Evolutionary conservation across 2,113 vertebrate genomes (phyloP).

Genomic region (Chlorocebus sabaeus): DNA sequence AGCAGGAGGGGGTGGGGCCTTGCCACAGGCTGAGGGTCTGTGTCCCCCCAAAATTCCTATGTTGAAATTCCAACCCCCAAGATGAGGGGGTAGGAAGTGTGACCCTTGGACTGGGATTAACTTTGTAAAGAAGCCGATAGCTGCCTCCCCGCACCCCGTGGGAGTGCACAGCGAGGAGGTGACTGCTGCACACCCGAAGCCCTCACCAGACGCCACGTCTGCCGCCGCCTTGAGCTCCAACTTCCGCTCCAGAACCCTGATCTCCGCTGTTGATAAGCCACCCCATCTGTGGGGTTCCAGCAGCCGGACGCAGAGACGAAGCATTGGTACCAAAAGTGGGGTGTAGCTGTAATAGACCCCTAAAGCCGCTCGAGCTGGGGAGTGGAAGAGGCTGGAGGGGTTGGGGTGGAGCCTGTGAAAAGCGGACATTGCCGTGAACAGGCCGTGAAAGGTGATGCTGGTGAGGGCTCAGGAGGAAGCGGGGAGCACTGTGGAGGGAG

Average conservation of each 20-base stretch:
- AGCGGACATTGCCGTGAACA: background rate
- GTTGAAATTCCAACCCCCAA: background rate
- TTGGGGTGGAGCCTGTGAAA: background rate
- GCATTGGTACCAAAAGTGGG: background rate
- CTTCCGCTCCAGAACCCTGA: background rate
- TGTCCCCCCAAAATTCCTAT: background rate
- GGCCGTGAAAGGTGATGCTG: background rate
- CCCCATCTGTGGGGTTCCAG: background rate
- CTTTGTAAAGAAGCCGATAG: background rate
- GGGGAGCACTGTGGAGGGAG: background rate
- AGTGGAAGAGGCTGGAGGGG: background rate
- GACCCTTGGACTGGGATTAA: background rate
- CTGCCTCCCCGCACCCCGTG: background rate
- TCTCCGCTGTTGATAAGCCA: background rate
- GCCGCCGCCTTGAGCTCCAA: background rate
- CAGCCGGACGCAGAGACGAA: background rate
- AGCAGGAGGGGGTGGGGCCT: background rate
- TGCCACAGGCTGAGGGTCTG: background rate
- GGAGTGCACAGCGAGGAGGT: too few relatives aligned
- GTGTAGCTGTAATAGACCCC: background rate
- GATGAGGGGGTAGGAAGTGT: background rate
- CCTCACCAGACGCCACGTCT: background rate
- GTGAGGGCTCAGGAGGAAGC: background rate
- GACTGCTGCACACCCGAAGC: too few relatives aligned
- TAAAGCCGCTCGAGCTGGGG: background rate